Evolutionary conservation across 2,797 vertebrate genomes (phyloP).

Genomic region (Danio jaintianensis): DNA sequence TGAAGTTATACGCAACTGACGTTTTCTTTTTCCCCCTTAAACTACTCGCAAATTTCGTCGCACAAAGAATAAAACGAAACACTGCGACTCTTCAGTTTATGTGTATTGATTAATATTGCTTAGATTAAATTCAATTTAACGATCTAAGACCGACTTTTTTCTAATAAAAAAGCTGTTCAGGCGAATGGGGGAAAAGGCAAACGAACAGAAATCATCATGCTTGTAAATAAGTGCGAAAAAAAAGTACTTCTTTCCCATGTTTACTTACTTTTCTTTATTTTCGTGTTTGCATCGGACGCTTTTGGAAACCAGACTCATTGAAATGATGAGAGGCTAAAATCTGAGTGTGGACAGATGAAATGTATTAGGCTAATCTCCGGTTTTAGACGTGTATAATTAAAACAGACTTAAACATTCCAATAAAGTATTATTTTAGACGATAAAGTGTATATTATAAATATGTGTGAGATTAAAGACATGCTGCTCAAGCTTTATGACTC

Average conservation of each 20-base stretch:
- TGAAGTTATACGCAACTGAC: not conserved
- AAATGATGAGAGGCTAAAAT: slow-evolving; percentile 16
- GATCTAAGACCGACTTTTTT: not conserved
- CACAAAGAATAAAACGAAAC: not conserved
- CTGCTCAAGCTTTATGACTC: slow-evolving; percentile 3
- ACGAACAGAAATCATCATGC: not conserved
- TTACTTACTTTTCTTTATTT: slow-evolving; percentile 20
- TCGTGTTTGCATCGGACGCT: slow-evolving; percentile 11
- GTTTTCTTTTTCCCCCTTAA: not conserved
- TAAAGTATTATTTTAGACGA: slow-evolving; percentile 34
- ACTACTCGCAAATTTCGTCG: not conserved
- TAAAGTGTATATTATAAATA: slow-evolving; percentile 16
- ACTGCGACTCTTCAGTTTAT: not conserved
- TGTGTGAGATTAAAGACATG: not conserved
- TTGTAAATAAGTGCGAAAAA: slow-evolving; percentile 28
- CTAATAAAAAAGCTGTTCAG: not conserved
- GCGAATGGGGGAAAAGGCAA: not conserved
- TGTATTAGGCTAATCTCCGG: not conserved
- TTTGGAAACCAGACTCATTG: slow-evolving; percentile 2
- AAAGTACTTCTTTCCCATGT: not conserved
- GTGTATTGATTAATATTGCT: not conserved
- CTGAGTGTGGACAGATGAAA: not conserved
- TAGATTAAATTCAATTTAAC: not conserved
- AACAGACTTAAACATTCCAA: slow-evolving; percentile 4
- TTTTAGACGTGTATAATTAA: slow-evolving; percentile 34